Evolutionary conservation across 2,113 vertebrate species (phyloP), one percentile per base, ranked within the genome.

Genomic region (Syngnathus scovelli): DNA sequence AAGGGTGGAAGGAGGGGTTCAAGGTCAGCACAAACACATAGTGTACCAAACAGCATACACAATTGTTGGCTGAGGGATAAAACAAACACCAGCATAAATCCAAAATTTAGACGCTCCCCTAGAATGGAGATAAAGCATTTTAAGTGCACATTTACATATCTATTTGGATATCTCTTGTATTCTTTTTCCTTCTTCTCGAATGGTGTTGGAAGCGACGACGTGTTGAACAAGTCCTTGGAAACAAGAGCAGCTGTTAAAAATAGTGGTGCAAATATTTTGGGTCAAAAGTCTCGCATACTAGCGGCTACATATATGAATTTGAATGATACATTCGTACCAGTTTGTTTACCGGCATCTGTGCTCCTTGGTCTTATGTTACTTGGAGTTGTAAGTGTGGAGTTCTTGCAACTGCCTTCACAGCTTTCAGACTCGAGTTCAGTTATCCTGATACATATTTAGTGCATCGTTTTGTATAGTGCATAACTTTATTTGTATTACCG

Each of bases 21-120:
- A 88, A 89, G 87, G 88, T 86, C 85, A 87, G 41, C 69, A 65
- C 70, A 78, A 78, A 78, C 55, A 75, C 77, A 75, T 72, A 67
- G 75, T 64, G 71, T 64, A 67, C 70, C 76, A 83, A 81, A 58
- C 39, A 78, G 66, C 64, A 73, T 82, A 77, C 54, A 70, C 52
- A 46, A 36, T 10, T 10, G 68, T 46, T 38, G 60, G 66, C 2
- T 33, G 66, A 46, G 21, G 41, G 63, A 61, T 51, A 72, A 37
- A 51, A 38, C 19, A 66, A 21, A 61, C 49, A 44, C 37, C 38
- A 38, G 19, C 58, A 61, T 66, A 54, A 66, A 49, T 64, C 33
- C 67, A 48, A 36, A 70, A 9, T 13, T 62, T 36, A 66, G 61
- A 64, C 18, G 18, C 7, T 61, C 8, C 19, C 18, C 49, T 60